A percentile compares a stretch with the other conserved stretches of the same genome.
Evolutionary conservation across 1,140 invertebrate species (phyloP).

Genomic region (Tachypleus tridentatus): DNA sequence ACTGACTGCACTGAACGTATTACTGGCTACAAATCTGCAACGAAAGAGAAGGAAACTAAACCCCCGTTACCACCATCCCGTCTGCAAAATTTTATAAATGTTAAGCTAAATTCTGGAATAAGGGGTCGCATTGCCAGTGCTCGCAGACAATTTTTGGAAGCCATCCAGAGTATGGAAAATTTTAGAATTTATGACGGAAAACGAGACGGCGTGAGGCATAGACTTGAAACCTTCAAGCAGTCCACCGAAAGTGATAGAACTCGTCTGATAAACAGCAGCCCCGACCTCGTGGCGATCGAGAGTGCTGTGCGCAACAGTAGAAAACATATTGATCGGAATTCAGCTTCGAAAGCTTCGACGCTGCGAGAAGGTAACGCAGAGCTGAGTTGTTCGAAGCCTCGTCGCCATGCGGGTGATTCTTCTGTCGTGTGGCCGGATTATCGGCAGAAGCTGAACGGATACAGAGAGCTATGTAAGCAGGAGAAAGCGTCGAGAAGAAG

Average conservation of each 20-base stretch:
- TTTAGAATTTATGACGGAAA: neutral
- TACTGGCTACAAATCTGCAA: neutral
- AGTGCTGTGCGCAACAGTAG: slow-evolving; percentile 16
- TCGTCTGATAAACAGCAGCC: slow-evolving; percentile 14
- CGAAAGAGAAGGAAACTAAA: neutral
- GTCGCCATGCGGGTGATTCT: neutral
- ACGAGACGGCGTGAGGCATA: neutral
- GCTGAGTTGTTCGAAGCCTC: neutral
- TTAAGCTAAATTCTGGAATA: neutral
- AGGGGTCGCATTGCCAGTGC: slow-evolving; percentile 13
- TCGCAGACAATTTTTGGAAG: slow-evolving; percentile 13
- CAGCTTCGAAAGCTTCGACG: neutral
- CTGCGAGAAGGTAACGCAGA: neutral
- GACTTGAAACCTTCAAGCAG: slow-evolving; percentile 11
- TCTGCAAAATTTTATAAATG: neutral
- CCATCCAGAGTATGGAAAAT: no score
- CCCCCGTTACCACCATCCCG: slow-evolving; percentile 3
- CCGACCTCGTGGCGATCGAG: slow-evolving; percentile 16
- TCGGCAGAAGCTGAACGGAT: neutral
- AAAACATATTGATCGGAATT: no score
- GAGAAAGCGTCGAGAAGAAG: neutral
- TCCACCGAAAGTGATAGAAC: slow-evolving; percentile 12
- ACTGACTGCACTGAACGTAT: neutral
- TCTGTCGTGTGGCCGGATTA: neutral
- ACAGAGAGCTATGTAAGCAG: neutral